Evolutionary conservation across 2,888 invertebrate species (phyloP).

Genomic region (Erebia epiphron): DNA sequence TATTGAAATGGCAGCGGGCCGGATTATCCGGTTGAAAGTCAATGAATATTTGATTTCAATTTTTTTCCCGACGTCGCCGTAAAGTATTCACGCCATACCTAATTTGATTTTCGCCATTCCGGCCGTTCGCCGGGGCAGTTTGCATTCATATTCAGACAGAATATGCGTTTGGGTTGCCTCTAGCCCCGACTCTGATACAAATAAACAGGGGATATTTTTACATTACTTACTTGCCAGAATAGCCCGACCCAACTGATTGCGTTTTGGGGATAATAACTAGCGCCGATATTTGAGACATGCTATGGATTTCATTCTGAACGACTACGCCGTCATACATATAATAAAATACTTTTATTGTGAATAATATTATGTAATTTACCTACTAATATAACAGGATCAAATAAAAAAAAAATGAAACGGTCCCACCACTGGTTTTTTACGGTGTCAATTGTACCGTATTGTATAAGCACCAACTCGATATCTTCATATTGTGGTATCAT

Average conservation of each 20-base stretch:
- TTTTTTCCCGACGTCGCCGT: constrained; percentile 81
- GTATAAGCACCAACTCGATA: too few relatives aligned
- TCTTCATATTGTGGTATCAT: not conserved
- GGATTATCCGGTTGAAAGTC: constrained; percentile 83
- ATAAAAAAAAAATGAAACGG: too few relatives aligned
- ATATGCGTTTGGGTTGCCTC: constrained; percentile 80
- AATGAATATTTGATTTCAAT: constrained; percentile 84
- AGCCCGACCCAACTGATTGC: constrained; percentile 81
- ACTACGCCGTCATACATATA: not conserved
- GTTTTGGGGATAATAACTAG: constrained; percentile 75
- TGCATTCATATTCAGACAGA: constrained; percentile 82
- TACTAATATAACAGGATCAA: too few relatives aligned
- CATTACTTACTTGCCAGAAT: constrained; percentile 77
- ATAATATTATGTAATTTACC: too few relatives aligned
- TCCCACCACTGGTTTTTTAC: too few relatives aligned
- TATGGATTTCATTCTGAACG: constrained; percentile 31
- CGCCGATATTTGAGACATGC: constrained; percentile 35
- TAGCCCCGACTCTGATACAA: constrained; percentile 79
- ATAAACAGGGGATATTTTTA: constrained; percentile 82
- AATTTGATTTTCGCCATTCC: constrained; percentile 83
- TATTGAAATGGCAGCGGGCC: constrained; percentile 81
- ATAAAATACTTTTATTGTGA: too few relatives aligned
- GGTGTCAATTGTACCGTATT: too few relatives aligned
- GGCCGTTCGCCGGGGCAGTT: constrained; percentile 79
- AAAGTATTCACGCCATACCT: constrained; percentile 83